Conservation (phyloP, 1,140 invertebrate genomes). For the Paramacrobiotus metropolitanus region DNA sequence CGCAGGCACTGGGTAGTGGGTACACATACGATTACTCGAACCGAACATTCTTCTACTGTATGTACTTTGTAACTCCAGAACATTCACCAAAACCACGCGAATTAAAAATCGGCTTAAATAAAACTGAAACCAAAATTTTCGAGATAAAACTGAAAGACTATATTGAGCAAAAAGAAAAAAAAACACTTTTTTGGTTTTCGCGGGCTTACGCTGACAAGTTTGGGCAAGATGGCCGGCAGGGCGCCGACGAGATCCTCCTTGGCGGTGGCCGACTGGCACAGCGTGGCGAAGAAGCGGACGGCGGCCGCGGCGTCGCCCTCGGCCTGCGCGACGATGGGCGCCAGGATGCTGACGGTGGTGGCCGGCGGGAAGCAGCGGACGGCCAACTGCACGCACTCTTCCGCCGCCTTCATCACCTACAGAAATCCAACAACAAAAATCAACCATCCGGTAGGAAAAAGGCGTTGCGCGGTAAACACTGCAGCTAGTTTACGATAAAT, state of each 20-base stretch:
- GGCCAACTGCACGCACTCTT: background rate
- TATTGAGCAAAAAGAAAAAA: too few relatives aligned
- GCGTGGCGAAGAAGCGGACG: background rate
- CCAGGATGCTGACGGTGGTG: background rate
- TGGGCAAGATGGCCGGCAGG: background rate
- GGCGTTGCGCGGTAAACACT: too few relatives aligned
- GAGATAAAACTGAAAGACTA: too few relatives aligned
- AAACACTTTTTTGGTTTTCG: too few relatives aligned
- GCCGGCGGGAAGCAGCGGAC: background rate
- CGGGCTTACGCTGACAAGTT: background rate
- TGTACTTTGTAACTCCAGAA: too few relatives aligned
- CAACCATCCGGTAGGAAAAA: background rate
- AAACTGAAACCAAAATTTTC: too few relatives aligned
- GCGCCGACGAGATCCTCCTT: background rate
- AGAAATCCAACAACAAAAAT: background rate
- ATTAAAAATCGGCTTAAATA: too few relatives aligned
- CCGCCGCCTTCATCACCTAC: background rate
- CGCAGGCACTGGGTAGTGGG: too few relatives aligned
- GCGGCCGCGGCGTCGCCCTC: background rate
- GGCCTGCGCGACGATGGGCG: background rate
- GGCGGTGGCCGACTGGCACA: background rate
- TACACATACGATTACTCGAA: too few relatives aligned
- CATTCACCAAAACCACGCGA: too few relatives aligned
- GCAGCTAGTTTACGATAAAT: too few relatives aligned
- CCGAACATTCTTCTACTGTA: too few relatives aligned